Conservation (phyloP, 2,888 invertebrate genomes). For the Plemyria rubiginata region DNA sequence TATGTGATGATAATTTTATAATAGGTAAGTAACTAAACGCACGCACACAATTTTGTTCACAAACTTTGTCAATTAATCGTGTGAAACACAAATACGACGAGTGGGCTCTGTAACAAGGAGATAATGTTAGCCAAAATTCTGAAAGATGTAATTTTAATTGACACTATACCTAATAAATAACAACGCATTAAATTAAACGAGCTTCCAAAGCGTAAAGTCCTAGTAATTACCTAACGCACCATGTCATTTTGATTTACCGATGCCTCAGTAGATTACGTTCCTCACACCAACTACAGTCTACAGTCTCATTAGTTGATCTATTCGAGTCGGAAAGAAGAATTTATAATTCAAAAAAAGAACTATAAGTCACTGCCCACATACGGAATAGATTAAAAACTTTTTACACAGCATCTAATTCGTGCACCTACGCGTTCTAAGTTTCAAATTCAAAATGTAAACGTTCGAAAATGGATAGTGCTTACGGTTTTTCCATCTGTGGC, state of each 20-base stretch:
- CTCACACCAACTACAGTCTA: conserved; percentile 52
- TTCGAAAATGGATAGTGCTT: conserved; percentile 52
- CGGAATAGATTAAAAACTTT: conserved; percentile 76
- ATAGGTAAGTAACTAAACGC: neutral
- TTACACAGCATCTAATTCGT: conserved; percentile 69
- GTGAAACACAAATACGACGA: neutral
- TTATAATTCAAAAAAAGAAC: conserved; percentile 65
- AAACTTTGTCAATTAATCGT: neutral
- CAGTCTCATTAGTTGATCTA: conserved; percentile 70
- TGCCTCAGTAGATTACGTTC: conserved; percentile 41
- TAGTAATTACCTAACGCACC: conserved; percentile 64
- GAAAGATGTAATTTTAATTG: conserved; percentile 56
- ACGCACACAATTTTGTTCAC: neutral
- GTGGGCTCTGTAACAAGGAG: neutral
- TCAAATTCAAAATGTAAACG: conserved; percentile 65
- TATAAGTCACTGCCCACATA: conserved; percentile 78
- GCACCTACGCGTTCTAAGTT: conserved; percentile 77
- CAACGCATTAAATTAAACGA: conserved; percentile 53
- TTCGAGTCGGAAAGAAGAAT: conserved; percentile 65
- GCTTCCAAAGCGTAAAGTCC: conserved; percentile 58
- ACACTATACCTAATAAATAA: conserved; percentile 54
- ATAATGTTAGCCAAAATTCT: conserved; percentile 26
- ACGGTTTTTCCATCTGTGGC: conserved; percentile 70
- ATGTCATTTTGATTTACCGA: conserved; percentile 66
- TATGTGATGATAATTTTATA: conserved; percentile 43